Evolutionary conservation across 2,888 invertebrate genomes (phyloP).

Genomic region (Callosobruchus maculatus): DNA sequence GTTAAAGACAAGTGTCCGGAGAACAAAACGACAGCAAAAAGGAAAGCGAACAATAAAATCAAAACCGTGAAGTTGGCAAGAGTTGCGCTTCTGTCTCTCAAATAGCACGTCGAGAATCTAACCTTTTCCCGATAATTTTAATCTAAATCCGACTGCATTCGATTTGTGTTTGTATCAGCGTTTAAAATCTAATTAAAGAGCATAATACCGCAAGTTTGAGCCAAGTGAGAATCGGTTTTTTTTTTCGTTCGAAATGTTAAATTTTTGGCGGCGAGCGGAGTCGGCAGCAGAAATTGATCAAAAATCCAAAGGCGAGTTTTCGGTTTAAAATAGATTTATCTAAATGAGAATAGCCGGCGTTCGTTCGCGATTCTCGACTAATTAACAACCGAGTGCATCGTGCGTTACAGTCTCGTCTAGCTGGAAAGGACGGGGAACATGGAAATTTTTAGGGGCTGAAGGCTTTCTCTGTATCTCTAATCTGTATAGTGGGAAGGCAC

Average conservation of each 20-base stretch:
- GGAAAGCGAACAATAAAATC: neutral
- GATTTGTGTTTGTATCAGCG: slow-evolving; percentile 25
- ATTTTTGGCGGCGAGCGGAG: slow-evolving; percentile 43
- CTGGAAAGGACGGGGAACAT: neutral
- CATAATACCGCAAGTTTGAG: slow-evolving; percentile 29
- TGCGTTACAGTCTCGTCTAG: slow-evolving; percentile 1
- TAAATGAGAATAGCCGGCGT: slow-evolving; percentile 10
- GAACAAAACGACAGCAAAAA: neutral
- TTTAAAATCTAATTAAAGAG: slow-evolving; percentile 34
- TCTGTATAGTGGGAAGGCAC: too few relatives aligned
- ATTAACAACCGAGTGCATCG: slow-evolving; percentile 16
- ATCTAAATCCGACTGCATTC: slow-evolving; percentile 19
- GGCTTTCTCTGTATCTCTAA: neutral
- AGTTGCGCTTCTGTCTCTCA: neutral
- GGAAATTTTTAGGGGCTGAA: neutral
- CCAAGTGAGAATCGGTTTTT: slow-evolving; percentile 34
- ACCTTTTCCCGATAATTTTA: slow-evolving; percentile 24
- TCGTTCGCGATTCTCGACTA: slow-evolving; percentile 20
- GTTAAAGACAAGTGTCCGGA: neutral
- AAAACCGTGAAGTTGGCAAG: neutral
- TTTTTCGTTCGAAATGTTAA: slow-evolving; percentile 49
- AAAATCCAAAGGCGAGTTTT: slow-evolving; percentile 39
- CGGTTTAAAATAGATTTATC: slow-evolving; percentile 40
- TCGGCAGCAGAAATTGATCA: slow-evolving; percentile 43
- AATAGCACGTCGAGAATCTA: slow-evolving; percentile 14